Evolutionary conservation across 2,797 vertebrate genomes (phyloP).

Genomic region (Chiroxiphia lanceolata): DNA sequence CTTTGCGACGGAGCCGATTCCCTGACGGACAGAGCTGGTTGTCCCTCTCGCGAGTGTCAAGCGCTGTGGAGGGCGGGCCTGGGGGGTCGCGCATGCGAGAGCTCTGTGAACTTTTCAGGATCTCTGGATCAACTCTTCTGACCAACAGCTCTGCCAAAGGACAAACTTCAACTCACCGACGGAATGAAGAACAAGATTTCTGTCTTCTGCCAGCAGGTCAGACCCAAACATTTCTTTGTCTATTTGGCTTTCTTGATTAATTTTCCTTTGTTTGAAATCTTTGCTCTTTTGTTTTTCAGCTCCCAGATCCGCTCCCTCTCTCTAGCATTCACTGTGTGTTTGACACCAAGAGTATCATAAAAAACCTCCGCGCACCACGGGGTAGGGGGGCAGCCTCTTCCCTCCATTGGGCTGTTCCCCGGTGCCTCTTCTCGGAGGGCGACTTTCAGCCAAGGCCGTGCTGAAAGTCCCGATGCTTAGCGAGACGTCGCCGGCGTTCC

Average conservation of each 20-base stretch:
- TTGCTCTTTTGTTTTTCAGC: constrained; percentile 89
- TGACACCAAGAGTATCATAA: constrained; percentile 78
- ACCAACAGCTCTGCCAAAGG: constrained; percentile 82
- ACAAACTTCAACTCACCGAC: constrained; percentile 86
- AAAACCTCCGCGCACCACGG: constrained; percentile 76
- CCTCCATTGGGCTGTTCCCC: constrained; percentile 76
- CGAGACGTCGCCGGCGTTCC: constrained; percentile 58
- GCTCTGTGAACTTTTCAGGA: constrained; percentile 99
- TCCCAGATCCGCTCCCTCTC: constrained; percentile 84
- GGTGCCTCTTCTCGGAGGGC: constrained; percentile 71
- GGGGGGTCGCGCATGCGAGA: constrained; percentile 93
- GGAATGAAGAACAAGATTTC: constrained; percentile 94
- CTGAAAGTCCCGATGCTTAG: constrained; percentile 65
- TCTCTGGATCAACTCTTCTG: constrained; percentile 83
- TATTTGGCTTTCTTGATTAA: constrained; percentile 85
- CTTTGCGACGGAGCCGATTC: constrained; percentile 78
- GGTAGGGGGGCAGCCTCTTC: constrained; percentile 77
- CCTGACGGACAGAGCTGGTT: constrained; percentile 80
- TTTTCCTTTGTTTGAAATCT: constrained; percentile 84
- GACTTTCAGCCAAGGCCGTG: constrained; percentile 64
- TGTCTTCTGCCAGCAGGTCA: constrained; percentile 97
- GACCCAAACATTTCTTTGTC: constrained; percentile 99
- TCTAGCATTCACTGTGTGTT: constrained; percentile 83
- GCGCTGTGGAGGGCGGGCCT: constrained; percentile 81
- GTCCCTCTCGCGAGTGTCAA: constrained; percentile 74